These are phyloP conservation scores for Microcaecilia unicolor DNA, from an alignment of 2,797 vertebrate species.

Conservation along the genomic window DNA sequence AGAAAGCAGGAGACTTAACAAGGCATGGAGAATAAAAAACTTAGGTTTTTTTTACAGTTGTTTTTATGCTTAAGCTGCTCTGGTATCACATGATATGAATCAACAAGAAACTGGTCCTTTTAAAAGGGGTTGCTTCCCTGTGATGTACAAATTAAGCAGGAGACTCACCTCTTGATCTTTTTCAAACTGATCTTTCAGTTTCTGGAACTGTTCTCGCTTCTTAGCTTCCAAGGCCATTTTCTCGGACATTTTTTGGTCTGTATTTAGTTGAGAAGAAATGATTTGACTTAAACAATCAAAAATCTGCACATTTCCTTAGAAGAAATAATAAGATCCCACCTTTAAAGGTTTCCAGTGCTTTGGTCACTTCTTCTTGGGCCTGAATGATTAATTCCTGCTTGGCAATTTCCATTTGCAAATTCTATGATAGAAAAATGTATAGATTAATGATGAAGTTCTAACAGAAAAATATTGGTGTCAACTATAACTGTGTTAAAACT, in stretches of 20 bases:
- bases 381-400: slow-evolving; percentile 91
- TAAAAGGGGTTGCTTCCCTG: too few relatives aligned
- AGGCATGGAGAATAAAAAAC: not conserved
- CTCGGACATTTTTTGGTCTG: slow-evolving; percentile 77
- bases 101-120: not conserved
- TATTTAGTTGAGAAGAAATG: not conserved
- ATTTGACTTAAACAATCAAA: not conserved
- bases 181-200: slow-evolving; percentile 81
- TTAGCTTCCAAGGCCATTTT: slow-evolving; percentile 71
- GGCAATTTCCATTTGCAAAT: slow-evolving; percentile 72
- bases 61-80: not conserved
- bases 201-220: slow-evolving; percentile 84
- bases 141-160: too few relatives aligned
- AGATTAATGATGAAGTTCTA: not conserved
- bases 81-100: not conserved
- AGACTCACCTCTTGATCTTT: slow-evolving; percentile 81
- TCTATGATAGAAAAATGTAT: slow-evolving; percentile 40
- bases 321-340: slow-evolving; percentile 52
- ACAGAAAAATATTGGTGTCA: too few relatives aligned
- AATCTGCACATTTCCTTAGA: not conserved
- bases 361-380: slow-evolving; percentile 77
- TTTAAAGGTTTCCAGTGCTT: slow-evolving; percentile 78
- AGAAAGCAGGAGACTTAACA: slow-evolving; percentile 13
- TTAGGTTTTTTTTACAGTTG: not conserved
- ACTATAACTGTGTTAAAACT: too few relatives aligned